A percentile compares a stretch with the other conserved stretches of the same genome.
Evolutionary conservation across 2,888 invertebrate species (phyloP).

Genomic region (Phania funesta): DNA sequence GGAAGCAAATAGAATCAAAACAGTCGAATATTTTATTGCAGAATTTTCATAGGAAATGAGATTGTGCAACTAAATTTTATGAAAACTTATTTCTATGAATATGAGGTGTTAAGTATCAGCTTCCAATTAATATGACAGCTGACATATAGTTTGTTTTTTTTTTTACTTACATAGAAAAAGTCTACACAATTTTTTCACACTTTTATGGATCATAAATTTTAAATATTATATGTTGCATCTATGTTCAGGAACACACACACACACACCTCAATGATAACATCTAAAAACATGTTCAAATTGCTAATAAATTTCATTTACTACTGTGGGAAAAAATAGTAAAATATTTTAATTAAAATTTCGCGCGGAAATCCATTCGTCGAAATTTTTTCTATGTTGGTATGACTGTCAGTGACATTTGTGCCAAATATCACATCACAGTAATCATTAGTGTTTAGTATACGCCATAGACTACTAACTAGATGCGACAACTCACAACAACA

Average conservation of each 20-base stretch:
- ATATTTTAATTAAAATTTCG: no score
- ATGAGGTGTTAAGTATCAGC: slow-evolving; percentile 44
- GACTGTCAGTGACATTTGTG: no score
- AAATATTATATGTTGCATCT: slow-evolving; percentile 27
- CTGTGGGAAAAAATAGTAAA: no score
- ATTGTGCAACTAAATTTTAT: background rate
- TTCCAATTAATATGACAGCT: background rate
- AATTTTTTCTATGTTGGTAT: no score
- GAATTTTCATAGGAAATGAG: no score
- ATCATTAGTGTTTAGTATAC: no score
- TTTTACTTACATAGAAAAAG: background rate
- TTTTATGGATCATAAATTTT: slow-evolving; percentile 42
- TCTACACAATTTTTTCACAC: slow-evolving; percentile 44
- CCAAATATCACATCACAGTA: no score
- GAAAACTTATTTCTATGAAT: slow-evolving; percentile 14
- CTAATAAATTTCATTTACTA: slow-evolving; percentile 37
- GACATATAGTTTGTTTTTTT: background rate
- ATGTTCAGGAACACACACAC: background rate
- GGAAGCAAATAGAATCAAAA: no score
- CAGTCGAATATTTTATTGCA: no score
- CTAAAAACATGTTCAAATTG: slow-evolving; percentile 3
- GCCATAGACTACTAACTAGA: no score
- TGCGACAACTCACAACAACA: no score
- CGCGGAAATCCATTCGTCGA: no score
- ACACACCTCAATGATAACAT: slow-evolving; percentile 13